Percentiles rank a stretch among this genome's conserved stretches.
phyloP scores from a whole-genome alignment of 2,888 invertebrate genomes.

The Therioaphis trifolii region DNA sequence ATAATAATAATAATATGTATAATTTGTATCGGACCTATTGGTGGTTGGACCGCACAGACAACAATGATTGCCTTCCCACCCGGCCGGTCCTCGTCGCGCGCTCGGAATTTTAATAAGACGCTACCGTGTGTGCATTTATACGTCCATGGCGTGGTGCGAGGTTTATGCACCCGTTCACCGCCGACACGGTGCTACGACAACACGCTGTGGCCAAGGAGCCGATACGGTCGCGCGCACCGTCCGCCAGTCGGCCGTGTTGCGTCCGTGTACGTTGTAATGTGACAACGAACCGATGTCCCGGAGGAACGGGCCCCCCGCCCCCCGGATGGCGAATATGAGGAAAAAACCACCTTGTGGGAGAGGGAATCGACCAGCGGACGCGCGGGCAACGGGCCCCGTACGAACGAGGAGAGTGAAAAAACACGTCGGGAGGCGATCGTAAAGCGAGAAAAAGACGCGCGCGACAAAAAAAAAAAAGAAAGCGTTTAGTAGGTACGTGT shows the following conservation, averaged over 20 bases:
- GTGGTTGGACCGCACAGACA: slow-evolving; percentile 52
- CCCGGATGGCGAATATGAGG: background rate
- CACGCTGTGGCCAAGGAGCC: too few relatives aligned
- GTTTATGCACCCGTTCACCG: slow-evolving; percentile 25
- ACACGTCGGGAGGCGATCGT: background rate
- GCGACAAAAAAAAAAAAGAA: background rate
- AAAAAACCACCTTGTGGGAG: background rate
- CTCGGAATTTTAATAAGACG: slow-evolving; percentile 60
- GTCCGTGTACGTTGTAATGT: too few relatives aligned
- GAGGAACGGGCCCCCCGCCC: too few relatives aligned
- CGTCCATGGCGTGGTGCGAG: slow-evolving; percentile 2
- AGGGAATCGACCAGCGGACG: background rate
- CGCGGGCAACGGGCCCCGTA: background rate
- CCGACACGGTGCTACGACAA: too few relatives aligned
- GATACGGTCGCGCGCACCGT: background rate
- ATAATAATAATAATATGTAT: too few relatives aligned
- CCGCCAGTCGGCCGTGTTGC: background rate
- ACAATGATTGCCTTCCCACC: slow-evolving; percentile 43
- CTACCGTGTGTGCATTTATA: slow-evolving; percentile 18
- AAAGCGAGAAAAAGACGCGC: background rate
- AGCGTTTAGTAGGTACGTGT: too few relatives aligned
- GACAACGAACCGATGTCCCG: too few relatives aligned
- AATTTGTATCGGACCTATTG: slow-evolving; percentile 56
- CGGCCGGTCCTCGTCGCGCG: background rate
- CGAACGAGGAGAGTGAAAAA: background rate